Conservation (phyloP, 2,888 invertebrate species). For the Empis livida region DNA sequence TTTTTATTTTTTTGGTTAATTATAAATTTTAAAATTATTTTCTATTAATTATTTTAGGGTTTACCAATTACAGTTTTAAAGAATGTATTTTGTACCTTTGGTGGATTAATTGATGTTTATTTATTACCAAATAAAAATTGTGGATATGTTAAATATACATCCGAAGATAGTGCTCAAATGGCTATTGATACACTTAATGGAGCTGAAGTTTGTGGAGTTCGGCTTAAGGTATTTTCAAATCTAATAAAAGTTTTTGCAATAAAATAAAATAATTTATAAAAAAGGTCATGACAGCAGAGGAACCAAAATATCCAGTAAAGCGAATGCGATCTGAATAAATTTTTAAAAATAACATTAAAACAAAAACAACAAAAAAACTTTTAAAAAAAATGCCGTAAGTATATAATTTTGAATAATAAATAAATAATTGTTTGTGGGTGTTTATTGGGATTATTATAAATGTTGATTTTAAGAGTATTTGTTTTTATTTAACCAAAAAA, state of each 20-base stretch:
- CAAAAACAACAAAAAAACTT: neutral
- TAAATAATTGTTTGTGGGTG: neutral
- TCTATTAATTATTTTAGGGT: conserved; percentile 37
- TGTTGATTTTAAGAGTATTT: no score
- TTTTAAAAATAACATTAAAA: neutral
- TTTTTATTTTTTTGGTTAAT: conserved; percentile 1
- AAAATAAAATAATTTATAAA: no score
- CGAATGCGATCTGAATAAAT: neutral
- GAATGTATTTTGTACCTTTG: conserved; percentile 85
- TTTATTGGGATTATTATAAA: neutral
- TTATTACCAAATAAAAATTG: conserved; percentile 80
- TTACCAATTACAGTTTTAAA: conserved; percentile 69
- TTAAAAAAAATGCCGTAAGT: neutral
- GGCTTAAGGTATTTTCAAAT: conserved; percentile 39
- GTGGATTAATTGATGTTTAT: conserved; percentile 79
- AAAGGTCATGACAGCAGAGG: neutral
- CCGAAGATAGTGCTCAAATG: conserved; percentile 50
- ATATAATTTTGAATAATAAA: neutral
- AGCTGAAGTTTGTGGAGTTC: conserved; percentile 73
- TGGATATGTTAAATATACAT: conserved; percentile 82
- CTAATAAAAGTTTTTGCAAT: neutral
- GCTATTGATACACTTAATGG: conserved; percentile 54
- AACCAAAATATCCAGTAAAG: neutral
- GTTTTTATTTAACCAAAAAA: no score
- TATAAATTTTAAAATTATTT: neutral